Base-by-base conservation (phyloP, 2,797 vertebrate species). In the Scomberomorus guttatus region DNA sequence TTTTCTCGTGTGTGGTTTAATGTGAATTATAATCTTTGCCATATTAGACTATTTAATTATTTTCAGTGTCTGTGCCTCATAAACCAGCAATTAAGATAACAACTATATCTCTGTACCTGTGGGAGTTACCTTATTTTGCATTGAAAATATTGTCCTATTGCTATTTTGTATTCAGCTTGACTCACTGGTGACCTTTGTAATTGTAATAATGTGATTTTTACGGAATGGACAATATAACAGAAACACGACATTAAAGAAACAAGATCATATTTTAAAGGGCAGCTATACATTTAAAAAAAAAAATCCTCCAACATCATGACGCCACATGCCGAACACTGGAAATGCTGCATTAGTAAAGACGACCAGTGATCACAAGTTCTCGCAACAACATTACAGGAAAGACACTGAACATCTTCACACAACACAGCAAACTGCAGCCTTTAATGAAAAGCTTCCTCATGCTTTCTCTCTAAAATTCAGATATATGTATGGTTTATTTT, bases 131-230 rank as follows among this genome's bases (percentile, higher is more conserved):
- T 60, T n/a, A 51, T 56, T 66, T 46, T 39, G 2, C 12, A 29
- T 0, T 3, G 10, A 24, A 50, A 25, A 20, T 55, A 22, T 1
- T 13, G 9, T 15, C 42, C 14, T 4, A 24, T 7, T 42, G 7
- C 2, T 18, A 4, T 44, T 18, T 22, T 15, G 1, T 18, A 15
- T 64, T n/a, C 50, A 46, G 1, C 44, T 52, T 42, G 20, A 37
- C 1, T 65, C 46, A 61, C 56, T 9, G 32, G 24, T 71, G 67
- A 58, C 51, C 67, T 72, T 34, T 56, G 34, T 25, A 5, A 42
- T 4, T 27, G 46, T 18, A 17, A 18, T 48, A 50, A 20, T 18
- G 4, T 14, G 34, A 15, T 63, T 62, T 62, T n/a, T 15, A 56
- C 18, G 0, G 24, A 50, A 50, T 32, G 20, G 24, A 39, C 18